Conservation (phyloP, 2,888 invertebrate genomes). For the Watsonalla binaria region DNA sequence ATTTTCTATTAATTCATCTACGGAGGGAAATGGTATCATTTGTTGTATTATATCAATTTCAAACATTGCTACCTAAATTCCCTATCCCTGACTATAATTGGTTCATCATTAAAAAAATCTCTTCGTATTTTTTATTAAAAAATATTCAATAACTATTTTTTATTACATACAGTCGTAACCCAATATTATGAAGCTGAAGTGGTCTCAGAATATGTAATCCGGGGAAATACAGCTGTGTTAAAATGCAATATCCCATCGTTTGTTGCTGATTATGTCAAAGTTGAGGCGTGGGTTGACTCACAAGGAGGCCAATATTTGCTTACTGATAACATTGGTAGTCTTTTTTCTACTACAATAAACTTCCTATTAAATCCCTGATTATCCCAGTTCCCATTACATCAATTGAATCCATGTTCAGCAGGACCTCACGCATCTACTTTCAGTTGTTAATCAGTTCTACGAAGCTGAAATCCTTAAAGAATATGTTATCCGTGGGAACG, state of each 20-base stretch:
- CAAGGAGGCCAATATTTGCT: constrained; percentile 84
- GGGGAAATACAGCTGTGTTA: constrained; percentile 91
- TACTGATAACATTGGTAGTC: constrained; percentile 85
- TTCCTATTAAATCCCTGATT: constrained; percentile 13
- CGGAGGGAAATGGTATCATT: constrained; percentile 57
- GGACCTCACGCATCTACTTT: constrained; percentile 24
- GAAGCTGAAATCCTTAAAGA: constrained; percentile 93
- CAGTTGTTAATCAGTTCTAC: constrained; percentile 90
- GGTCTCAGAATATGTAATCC: constrained; percentile 93
- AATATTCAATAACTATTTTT: constrained; percentile 6
- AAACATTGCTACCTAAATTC: constrained; percentile 6
- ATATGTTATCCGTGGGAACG: constrained; percentile 93
- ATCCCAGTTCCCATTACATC: constrained; percentile 10
- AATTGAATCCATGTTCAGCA: constrained; percentile 8
- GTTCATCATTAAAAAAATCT: too few species aligned
- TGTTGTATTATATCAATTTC: constrained; percentile 3
- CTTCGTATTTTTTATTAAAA: constrained; percentile 5
- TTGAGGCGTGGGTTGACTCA: constrained; percentile 88
- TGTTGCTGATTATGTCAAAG: constrained; percentile 93
- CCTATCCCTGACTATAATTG: constrained; percentile 7
- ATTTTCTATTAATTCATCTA: constrained; percentile 48
- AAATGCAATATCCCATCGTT: constrained; percentile 95
- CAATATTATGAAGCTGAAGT: constrained; percentile 94
- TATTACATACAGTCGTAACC: constrained; percentile 84
- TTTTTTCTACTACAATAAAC: constrained; percentile 15